Conservation (phyloP, 2,797 vertebrate species). For the Lutjanus campechanus region DNA sequence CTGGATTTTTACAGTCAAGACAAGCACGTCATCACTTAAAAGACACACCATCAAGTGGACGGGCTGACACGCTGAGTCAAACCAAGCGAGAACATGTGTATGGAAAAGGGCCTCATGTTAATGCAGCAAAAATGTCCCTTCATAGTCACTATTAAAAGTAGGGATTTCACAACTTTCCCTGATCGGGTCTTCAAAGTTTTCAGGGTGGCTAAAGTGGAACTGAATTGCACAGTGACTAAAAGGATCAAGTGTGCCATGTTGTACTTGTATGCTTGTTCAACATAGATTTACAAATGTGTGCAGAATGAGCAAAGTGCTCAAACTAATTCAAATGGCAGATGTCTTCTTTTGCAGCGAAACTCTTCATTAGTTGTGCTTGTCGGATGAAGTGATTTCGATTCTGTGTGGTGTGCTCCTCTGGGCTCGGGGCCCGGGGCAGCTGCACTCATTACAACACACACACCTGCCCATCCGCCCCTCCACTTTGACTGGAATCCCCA, state of each 20-base stretch:
- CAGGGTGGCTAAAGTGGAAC: not conserved
- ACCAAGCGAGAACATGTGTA: no score
- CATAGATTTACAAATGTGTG: slow-evolving; percentile 24
- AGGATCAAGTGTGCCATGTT: not conserved
- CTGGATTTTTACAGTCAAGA: no score
- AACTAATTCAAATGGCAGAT: slow-evolving; percentile 54
- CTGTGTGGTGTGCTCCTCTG: slow-evolving; percentile 43
- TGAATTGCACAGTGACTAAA: not conserved
- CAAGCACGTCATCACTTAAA: no score
- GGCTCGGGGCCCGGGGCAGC: slow-evolving; percentile 65
- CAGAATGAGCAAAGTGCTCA: not conserved
- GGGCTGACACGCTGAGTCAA: no score
- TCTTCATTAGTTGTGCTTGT: slow-evolving; percentile 55
- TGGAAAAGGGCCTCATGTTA: no score
- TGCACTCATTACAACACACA: slow-evolving; percentile 43
- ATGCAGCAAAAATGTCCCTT: no score
- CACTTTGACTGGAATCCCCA: slow-evolving; percentile 38
- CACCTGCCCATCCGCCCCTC: slow-evolving; percentile 3
- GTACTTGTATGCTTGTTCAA: not conserved
- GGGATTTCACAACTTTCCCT: not conserved
- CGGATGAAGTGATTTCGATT: slow-evolving; percentile 44
- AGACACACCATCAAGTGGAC: no score
- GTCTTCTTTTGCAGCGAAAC: slow-evolving; percentile 31
- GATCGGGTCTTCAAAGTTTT: not conserved
- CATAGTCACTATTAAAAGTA: not conserved